phyloP scores from a whole-genome alignment of 2,888 invertebrate genomes.

The Conops quadrifasciatus region DNA sequence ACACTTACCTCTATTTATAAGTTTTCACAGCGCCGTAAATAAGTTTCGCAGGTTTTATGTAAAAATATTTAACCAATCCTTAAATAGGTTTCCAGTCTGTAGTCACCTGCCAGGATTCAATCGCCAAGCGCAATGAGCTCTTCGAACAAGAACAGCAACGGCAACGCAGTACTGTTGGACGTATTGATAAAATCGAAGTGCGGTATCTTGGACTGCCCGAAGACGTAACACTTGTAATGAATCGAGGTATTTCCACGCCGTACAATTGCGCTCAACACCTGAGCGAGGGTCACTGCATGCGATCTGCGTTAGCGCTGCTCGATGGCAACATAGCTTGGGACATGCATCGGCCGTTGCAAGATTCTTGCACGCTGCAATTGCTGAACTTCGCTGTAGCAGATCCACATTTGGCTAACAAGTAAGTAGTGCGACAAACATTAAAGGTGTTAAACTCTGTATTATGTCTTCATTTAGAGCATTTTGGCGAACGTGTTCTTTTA shows the following conservation, averaged over 20 bases:
- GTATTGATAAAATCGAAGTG: conserved; percentile 92
- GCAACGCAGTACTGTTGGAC: conserved; percentile 77
- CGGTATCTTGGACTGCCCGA: conserved; percentile 79
- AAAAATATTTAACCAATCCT: not conserved
- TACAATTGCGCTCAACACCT: conserved; percentile 90
- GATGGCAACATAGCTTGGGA: conserved; percentile 87
- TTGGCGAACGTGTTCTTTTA: conserved; percentile 92
- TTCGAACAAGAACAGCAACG: conserved; percentile 81
- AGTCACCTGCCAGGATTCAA: conserved; percentile 45
- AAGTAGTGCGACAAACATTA: conserved; percentile 19
- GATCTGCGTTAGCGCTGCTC: conserved; percentile 81
- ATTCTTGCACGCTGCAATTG: conserved; percentile 71
- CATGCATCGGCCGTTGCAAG: conserved; percentile 85
- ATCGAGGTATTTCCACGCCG: conserved; percentile 90
- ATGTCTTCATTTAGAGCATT: conserved; percentile 72
- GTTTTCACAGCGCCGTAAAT: conserved; percentile 23
- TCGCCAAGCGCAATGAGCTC: conserved; percentile 72
- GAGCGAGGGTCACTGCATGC: conserved; percentile 74
- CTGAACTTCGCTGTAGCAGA: conserved; percentile 66
- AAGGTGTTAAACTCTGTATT: not conserved
- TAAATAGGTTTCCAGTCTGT: conserved; percentile 20
- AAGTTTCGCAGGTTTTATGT: not conserved
- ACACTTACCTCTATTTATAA: conserved; percentile 12
- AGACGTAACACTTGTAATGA: conserved; percentile 84
- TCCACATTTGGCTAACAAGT: conserved; percentile 64